These are phyloP conservation scores for Venusia cambrica DNA, from an alignment of 2,888 invertebrate genomes.

Conservation along the genomic window DNA sequence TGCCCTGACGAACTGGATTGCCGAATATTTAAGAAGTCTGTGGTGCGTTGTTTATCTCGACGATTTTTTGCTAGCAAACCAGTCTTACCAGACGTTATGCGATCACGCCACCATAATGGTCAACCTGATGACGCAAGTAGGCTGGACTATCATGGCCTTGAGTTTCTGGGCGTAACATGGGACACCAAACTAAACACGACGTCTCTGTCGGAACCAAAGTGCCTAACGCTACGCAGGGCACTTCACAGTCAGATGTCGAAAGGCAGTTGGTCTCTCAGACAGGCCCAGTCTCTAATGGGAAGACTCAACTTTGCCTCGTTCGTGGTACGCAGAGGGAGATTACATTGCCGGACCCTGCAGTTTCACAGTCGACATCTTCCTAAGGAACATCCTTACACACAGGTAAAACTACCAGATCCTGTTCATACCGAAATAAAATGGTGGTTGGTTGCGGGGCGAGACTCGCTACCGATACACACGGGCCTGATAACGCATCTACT, in stretches of 20 bases:
- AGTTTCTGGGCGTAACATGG: not conserved
- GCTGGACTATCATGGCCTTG: not conserved
- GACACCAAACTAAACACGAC: not conserved
- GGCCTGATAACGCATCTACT: not conserved
- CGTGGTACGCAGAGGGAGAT: not conserved
- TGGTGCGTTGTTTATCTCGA: not conserved
- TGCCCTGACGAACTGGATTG: not conserved
- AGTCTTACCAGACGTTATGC: not conserved
- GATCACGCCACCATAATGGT: not conserved
- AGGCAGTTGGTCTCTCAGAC: not conserved
- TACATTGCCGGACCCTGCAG: not conserved
- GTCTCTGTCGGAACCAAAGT: not conserved
- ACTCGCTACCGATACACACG: not conserved
- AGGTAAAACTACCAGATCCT: not conserved
- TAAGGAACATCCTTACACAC: too few species aligned
- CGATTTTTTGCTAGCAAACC: not conserved
- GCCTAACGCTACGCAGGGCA: not conserved
- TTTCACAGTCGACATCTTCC: too few species aligned
- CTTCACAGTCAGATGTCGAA: too few species aligned
- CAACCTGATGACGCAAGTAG: not conserved
- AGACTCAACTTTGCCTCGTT: slow-evolving; percentile 1
- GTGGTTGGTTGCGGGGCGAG: not conserved
- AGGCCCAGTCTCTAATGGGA: not conserved
- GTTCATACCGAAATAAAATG: not conserved
- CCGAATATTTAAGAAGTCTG: not conserved